Conservation (phyloP, 2,113 vertebrate genomes). For the Sphyrna mokarran region DNA sequence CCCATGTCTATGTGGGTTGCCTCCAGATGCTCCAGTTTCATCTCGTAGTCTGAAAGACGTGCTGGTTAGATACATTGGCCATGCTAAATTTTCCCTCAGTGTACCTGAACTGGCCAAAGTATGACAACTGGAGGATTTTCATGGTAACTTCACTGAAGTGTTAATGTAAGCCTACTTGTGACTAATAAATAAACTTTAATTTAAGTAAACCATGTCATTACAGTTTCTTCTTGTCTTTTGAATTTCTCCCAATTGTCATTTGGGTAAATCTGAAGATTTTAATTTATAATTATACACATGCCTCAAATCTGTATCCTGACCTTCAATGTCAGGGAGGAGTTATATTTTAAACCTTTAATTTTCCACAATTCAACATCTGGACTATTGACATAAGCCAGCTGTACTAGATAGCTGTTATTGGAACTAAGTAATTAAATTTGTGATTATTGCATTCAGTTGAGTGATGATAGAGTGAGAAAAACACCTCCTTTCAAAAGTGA, state of each 20-base stretch:
- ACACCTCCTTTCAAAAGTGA: not conserved
- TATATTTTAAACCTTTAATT: not conserved
- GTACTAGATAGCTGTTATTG: not conserved
- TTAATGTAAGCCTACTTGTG: too few species aligned
- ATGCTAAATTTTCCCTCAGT: too few species aligned
- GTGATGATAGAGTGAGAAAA: not conserved
- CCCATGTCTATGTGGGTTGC: too few species aligned
- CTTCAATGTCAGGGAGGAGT: not conserved
- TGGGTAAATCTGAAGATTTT: conserved; percentile 3
- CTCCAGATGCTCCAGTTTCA: too few species aligned
- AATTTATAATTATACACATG: not conserved
- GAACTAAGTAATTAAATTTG: not conserved
- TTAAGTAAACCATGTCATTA: too few species aligned
- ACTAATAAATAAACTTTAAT: too few species aligned
- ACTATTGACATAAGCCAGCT: not conserved
- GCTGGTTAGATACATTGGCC: too few species aligned
- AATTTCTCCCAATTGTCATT: not conserved
- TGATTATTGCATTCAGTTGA: not conserved
- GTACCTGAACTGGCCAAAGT: too few species aligned
- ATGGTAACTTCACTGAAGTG: too few species aligned
- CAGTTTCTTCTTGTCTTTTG: not conserved
- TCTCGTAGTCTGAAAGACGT: too few species aligned
- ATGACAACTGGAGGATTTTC: too few species aligned
- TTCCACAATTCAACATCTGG: conserved; percentile 20
- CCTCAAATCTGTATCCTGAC: conserved; percentile 14